Evolutionary conservation across 1,140 invertebrate genomes (phyloP), one percentile per base, ranked within the genome.

Genomic region (Zaprionus inermis): DNA sequence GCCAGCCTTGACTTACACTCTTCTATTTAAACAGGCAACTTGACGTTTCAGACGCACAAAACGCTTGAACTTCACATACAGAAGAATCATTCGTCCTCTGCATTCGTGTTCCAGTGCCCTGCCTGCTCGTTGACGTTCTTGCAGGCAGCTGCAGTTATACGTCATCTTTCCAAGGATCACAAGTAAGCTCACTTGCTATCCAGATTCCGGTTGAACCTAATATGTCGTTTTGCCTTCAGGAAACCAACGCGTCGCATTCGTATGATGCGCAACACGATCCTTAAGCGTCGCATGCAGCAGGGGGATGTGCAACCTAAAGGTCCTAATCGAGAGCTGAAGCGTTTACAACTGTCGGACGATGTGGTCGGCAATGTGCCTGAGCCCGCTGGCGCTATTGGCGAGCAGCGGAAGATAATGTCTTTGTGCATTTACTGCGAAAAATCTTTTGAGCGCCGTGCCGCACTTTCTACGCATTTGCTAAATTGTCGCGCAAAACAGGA

Each of bases 81-180:
- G 85, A 94, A 94, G 71, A 93, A 95, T 90, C 95, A 96, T 83
- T 93, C 94, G 49, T 93, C 94, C n/a, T 94, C 94, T 52, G 92
- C 94, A 38, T 91, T 94, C 46, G 94, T 95, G 4, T 96, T 95
- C 85, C 94, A 94, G 12, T 96, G 96, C 83, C 95, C 95, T 11
- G 94, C 94, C 67, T 96, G 95, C 83, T 91, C 94, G n/a, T 94
- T 94, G 65, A 94, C 94, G 69, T 96, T 96, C 91, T 93, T 95
- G 36, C 95, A 95, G 74, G 93, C 94, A 0, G 96, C 95, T 94
- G 94, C 95, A 78, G 95, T 96, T 5, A 95, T 95, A 79, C 93
- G 95, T n/a, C 96, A 96, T 93, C 92, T 96, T 9, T 94, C 94
- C 61, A 96, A 95, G 93, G 94, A 95, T 83, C 94, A 95, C 89